These are phyloP conservation scores for Odontamblyopus lacepedii DNA, from an alignment of 2,797 vertebrate species.

Conservation along the genomic window DNA sequence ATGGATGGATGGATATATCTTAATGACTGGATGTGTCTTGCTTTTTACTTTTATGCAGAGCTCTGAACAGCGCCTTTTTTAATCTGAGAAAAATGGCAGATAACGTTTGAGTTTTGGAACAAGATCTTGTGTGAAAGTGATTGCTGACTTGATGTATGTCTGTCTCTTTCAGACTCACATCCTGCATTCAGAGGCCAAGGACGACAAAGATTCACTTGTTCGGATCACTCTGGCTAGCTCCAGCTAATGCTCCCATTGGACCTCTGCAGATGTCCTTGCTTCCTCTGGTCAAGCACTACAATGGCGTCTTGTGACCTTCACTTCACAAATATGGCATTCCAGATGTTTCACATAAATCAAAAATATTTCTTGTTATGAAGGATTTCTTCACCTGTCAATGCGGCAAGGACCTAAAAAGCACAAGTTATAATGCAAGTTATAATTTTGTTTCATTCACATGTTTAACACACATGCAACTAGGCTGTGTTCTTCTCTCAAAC, in stretches of 20 bases:
- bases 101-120: conserved; percentile 2
- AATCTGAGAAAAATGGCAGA: neutral
- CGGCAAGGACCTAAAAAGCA: no score
- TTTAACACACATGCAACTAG: no score
- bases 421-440: no score
- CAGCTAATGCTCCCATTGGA: neutral
- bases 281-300: conserved; percentile 12
- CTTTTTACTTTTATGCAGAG: neutral
- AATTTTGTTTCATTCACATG: no score
- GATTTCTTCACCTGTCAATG: no score
- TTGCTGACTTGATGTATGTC: conserved; percentile 16
- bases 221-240: conserved; percentile 8
- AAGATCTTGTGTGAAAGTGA: conserved; percentile 29
- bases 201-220: conserved; percentile 47
- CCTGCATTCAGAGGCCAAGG: conserved; percentile 50
- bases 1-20: no score
- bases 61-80: neutral
- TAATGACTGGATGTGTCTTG: no score
- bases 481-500: no score
- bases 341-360: neutral
- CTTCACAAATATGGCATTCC: neutral
- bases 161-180: conserved; percentile 24
- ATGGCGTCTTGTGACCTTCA: neutral
- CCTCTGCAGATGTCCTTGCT: neutral
- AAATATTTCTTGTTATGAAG: no score